Conservation (phyloP, 2,113 vertebrate species). For the Corapipo altera region DNA sequence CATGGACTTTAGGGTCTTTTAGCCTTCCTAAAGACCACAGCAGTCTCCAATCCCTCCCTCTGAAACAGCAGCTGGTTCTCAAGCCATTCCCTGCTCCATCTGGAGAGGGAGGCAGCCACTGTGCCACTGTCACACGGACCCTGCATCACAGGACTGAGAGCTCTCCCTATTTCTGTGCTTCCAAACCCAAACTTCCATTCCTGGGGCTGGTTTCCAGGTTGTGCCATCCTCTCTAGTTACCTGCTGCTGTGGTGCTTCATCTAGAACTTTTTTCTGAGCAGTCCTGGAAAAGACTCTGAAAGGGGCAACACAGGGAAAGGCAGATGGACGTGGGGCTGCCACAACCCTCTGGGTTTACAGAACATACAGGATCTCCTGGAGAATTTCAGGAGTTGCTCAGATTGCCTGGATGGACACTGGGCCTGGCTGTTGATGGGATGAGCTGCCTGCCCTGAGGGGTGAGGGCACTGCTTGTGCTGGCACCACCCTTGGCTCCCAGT, state of each 20-base stretch:
- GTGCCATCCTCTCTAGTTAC: background rate
- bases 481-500: background rate
- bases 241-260: background rate
- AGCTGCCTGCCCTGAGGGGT: background rate
- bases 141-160: background rate
- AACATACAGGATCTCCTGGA: background rate
- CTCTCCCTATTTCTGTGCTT: background rate
- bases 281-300: background rate
- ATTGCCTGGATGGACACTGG: rapidly evolving
- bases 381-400: background rate
- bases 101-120: background rate
- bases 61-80: background rate
- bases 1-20: background rate
- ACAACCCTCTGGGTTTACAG: rapidly evolving
- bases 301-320: rapidly evolving
- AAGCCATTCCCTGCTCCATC: rapidly evolving
- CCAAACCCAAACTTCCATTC: background rate
- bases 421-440: background rate
- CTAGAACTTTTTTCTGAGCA: background rate
- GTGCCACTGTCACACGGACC: background rate
- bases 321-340: background rate
- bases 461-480: background rate
- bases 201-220: background rate
- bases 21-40: background rate
- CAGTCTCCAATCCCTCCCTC: background rate